phyloP scores from a whole-genome alignment of 2,113 vertebrate species.

The Casuarius casuarius region DNA sequence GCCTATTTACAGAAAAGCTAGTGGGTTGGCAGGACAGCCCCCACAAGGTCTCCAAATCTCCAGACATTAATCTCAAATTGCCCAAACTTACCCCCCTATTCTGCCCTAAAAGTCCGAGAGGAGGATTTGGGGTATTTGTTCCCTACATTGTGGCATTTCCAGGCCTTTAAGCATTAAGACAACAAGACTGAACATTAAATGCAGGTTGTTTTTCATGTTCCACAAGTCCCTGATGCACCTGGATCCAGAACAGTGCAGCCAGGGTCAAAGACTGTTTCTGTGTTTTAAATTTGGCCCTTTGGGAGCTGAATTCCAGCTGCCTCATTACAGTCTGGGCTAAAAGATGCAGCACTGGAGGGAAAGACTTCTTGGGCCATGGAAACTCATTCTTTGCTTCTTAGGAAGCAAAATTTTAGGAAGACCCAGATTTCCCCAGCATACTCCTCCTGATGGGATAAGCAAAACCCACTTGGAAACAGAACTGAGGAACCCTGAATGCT shows the following conservation, averaged over 20 bases:
- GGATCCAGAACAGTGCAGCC: background rate
- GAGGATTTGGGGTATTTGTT: background rate
- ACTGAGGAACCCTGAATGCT: background rate
- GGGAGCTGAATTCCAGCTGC: background rate
- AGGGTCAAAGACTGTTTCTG: background rate
- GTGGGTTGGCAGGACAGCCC: background rate
- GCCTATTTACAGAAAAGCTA: too few species aligned
- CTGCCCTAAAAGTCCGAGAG: background rate
- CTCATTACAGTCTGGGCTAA: rapidly evolving
- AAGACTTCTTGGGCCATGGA: background rate
- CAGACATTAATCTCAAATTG: background rate
- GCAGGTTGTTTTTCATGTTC: background rate
- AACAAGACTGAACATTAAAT: background rate
- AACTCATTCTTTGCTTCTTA: background rate
- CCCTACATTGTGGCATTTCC: rapidly evolving
- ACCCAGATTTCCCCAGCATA: background rate
- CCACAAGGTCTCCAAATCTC: too few species aligned
- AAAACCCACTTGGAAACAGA: background rate
- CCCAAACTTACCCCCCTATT: too few species aligned
- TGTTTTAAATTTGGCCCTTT: background rate
- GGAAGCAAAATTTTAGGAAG: background rate
- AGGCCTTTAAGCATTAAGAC: background rate
- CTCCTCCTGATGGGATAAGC: background rate
- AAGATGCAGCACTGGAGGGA: background rate
- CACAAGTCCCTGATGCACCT: background rate